A percentile compares a stretch with the other conserved stretches of the same genome.
phyloP scores from a whole-genome alignment of 2,797 vertebrate genomes.

The Cryptoprocta ferox region DNA sequence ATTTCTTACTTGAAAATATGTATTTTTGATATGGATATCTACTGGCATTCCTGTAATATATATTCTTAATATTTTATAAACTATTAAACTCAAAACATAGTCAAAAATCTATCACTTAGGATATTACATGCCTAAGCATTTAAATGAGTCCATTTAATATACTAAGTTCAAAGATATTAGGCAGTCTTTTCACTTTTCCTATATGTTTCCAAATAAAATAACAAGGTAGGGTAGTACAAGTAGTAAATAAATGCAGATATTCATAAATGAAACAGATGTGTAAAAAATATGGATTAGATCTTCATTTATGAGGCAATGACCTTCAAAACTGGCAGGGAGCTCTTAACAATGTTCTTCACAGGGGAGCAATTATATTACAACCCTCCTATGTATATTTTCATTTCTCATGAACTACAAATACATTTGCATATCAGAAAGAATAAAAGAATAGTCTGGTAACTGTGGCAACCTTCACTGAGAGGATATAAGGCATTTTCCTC shows the following conservation, averaged over 20 bases:
- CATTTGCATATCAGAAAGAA: conserved; percentile 61
- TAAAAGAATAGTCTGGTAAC: neutral
- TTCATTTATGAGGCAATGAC: conserved; percentile 83
- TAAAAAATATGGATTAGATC: conserved; percentile 61
- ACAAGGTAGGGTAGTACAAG: conserved; percentile 43
- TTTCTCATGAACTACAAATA: conserved; percentile 63
- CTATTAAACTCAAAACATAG: conserved; percentile 30
- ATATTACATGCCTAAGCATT: conserved; percentile 30
- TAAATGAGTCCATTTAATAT: conserved; percentile 47
- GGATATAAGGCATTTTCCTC: neutral
- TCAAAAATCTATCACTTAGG: conserved; percentile 60
- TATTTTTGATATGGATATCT: conserved; percentile 46
- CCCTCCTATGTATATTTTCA: conserved; percentile 30
- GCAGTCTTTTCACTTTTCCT: conserved; percentile 48
- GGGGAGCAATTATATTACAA: conserved; percentile 63
- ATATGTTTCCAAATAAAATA: conserved; percentile 66
- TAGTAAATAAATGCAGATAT: conserved; percentile 30
- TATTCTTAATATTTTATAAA: conserved; percentile 52
- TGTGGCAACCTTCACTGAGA: conserved; percentile 70
- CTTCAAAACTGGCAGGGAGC: conserved; percentile 85
- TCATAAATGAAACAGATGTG: conserved; percentile 43
- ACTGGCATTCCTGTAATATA: conserved; percentile 18
- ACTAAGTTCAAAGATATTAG: conserved; percentile 42
- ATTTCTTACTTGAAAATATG: conserved; percentile 65
- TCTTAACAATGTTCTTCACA: conserved; percentile 41